Conservation (phyloP, 1,140 invertebrate genomes). For the Drosophila neocordata region DNA sequence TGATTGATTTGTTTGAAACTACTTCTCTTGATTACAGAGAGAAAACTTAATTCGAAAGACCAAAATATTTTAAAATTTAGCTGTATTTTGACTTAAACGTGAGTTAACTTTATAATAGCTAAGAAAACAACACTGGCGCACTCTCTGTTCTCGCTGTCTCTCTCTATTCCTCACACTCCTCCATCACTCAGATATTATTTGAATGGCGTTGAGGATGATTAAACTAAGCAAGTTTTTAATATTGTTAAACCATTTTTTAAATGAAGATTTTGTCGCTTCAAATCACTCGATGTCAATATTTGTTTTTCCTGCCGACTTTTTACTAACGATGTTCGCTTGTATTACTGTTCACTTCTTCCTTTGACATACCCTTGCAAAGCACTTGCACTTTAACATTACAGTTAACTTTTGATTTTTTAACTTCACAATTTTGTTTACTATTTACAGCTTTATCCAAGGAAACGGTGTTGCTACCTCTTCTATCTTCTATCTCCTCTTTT, state of each 20-base stretch:
- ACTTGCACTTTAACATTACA: conserved; percentile 26
- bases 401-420: conserved; percentile 40
- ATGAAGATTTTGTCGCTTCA: neutral
- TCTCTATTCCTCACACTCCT: conserved; percentile 16
- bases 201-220: conserved; percentile 37
- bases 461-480: conserved; percentile 74
- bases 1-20: neutral
- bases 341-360: neutral
- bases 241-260: neutral
- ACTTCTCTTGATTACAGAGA: neutral
- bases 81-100: neutral
- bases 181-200: conserved; percentile 36
- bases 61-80: neutral
- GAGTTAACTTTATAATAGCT: neutral
- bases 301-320: neutral
- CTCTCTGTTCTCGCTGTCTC: conserved; percentile 9
- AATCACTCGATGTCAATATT: neutral
- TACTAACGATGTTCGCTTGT: conserved; percentile 17
- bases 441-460: conserved; percentile 79
- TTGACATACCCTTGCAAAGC: conserved; percentile 22
- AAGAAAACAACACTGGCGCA: conserved; percentile 19
- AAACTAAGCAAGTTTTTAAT: conserved; percentile 11
- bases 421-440: conserved; percentile 79
- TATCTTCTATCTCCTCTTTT: conserved; percentile 32
- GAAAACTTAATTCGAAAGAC: neutral